Conservation (phyloP, 2,888 invertebrate species). For the Orthosia incerta region DNA sequence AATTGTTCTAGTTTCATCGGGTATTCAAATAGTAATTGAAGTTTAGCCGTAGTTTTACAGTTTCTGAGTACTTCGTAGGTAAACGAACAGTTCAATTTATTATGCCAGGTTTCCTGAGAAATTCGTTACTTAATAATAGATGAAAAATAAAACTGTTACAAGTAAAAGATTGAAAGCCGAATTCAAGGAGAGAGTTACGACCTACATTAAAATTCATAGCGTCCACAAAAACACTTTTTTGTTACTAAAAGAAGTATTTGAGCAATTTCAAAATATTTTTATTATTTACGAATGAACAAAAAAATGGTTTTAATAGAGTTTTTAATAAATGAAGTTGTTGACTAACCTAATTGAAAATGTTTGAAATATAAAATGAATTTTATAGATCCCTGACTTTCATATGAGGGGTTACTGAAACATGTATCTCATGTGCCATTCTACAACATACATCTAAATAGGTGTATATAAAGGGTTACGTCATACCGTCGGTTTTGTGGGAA, state of each 20-base stretch:
- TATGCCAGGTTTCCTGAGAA: slow-evolving; percentile 9
- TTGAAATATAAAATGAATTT: not conserved
- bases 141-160: slow-evolving; percentile 18
- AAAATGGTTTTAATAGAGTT: slow-evolving; percentile 5
- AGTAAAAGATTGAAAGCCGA: slow-evolving; percentile 37
- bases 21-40: slow-evolving; percentile 40
- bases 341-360: not conserved
- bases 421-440: slow-evolving; percentile 15
- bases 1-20: slow-evolving; percentile 40
- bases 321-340: slow-evolving; percentile 15
- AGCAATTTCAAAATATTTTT: slow-evolving; percentile 41
- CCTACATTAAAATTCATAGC: slow-evolving; percentile 57
- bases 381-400: slow-evolving; percentile 3
- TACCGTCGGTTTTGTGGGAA: slow-evolving; percentile 42
- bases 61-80: slow-evolving; percentile 14
- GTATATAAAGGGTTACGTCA: slow-evolving; percentile 41
- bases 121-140: slow-evolving; percentile 29
- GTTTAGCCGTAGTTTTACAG: slow-evolving; percentile 14
- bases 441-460: slow-evolving; percentile 9
- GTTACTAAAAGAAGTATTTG: slow-evolving; percentile 30
- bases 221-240: slow-evolving; percentile 50
- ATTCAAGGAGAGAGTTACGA: slow-evolving; percentile 49
- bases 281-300: slow-evolving; percentile 34
- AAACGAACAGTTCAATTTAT: not conserved
- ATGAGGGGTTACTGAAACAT: slow-evolving; percentile 15